A percentile compares a stretch with the other conserved stretches of the same genome.
phyloP scores from a whole-genome alignment of 1,140 invertebrate species.

The Zaprionus nigranus region DNA sequence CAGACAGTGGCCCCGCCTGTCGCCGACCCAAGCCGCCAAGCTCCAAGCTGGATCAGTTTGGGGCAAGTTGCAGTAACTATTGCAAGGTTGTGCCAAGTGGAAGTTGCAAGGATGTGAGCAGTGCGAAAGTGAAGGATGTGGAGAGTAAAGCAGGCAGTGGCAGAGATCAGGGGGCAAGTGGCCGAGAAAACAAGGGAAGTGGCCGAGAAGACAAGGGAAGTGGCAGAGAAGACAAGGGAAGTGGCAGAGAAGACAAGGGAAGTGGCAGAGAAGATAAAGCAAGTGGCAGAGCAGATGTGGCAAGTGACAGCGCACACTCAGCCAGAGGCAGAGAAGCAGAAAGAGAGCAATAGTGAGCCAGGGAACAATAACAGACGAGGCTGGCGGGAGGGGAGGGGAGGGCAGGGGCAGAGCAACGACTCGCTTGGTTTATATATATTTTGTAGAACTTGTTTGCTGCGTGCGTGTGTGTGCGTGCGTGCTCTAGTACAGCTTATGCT shows the following conservation, averaged over 20 bases:
- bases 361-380: too few species aligned
- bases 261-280: too few species aligned
- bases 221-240: background rate
- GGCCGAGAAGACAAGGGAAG: too few species aligned
- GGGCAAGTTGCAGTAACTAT: background rate
- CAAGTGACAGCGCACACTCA: too few species aligned
- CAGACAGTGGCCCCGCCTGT: slow-evolving; percentile 30
- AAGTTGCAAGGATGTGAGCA: background rate
- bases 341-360: too few species aligned
- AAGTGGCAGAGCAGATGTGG: too few species aligned
- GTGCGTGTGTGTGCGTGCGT: background rate
- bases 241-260: background rate
- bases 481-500: background rate
- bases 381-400: too few species aligned
- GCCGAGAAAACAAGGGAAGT: too few species aligned
- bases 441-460: slow-evolving; percentile 57
- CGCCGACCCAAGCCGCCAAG: background rate
- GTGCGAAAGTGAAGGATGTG: background rate
- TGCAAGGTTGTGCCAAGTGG: background rate
- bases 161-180: background rate
- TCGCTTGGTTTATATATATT: slow-evolving; percentile 14
- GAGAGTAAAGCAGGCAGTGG: background rate
- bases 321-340: slow-evolving; percentile 5
- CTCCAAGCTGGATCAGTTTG: too few species aligned
- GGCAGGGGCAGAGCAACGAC: background rate